Evolutionary conservation across 2,113 vertebrate genomes (phyloP).

Genomic region (Nycticorax nycticorax): DNA sequence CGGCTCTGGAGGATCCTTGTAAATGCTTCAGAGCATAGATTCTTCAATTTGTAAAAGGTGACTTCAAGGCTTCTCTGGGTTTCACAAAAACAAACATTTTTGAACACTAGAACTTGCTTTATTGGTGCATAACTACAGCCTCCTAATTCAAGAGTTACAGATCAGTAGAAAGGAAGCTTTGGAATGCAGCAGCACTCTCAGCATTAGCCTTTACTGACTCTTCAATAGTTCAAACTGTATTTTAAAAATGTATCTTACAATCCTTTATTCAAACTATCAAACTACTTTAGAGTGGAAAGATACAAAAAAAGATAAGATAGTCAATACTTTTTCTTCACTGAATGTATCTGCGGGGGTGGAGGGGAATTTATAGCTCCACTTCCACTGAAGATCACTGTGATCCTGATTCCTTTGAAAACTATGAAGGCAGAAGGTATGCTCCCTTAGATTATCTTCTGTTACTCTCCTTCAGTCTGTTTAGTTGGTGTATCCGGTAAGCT

Average conservation of each 20-base stretch:
- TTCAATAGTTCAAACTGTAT: neutral
- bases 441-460: neutral
- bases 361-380: neutral
- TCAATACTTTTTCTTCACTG: neutral
- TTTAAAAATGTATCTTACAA: neutral
- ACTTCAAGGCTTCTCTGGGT: neutral
- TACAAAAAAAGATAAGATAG: neutral
- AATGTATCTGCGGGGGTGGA: neutral
- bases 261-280: neutral
- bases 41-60: neutral
- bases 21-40: neutral
- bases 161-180: neutral
- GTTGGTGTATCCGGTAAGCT: neutral
- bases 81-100: neutral
- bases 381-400: neutral
- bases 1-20: neutral
- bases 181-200: neutral
- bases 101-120: neutral
- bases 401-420: neutral
- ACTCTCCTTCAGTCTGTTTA: neutral
- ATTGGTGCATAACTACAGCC: neutral
- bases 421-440: neutral
- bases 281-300: neutral
- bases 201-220: neutral
- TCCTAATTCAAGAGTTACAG: neutral